Evolutionary conservation across 2,797 vertebrate species (phyloP).

Genomic region (Anableps anableps): DNA sequence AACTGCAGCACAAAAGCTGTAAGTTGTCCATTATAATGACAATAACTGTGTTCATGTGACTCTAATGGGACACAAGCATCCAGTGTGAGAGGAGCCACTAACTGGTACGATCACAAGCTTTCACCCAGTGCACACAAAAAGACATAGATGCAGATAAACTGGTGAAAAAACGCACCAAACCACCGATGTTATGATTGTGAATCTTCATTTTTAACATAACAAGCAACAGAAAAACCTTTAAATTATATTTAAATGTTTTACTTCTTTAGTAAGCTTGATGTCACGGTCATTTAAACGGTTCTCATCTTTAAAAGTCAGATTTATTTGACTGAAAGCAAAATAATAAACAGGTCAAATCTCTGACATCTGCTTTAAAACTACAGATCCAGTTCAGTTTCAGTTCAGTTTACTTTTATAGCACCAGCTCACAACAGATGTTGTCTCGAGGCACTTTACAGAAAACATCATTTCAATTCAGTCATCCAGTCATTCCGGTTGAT

Average conservation of each 20-base stretch:
- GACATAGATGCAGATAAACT: neutral
- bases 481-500: too few relatives aligned
- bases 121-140: neutral
- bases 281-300: neutral
- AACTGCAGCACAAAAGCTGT: constrained; percentile 13
- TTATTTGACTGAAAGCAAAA: neutral
- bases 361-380: neutral
- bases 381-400: neutral
- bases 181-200: neutral
- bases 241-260: neutral
- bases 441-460: too few relatives aligned
- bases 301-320: too few relatives aligned
- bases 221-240: neutral
- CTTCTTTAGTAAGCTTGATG: neutral
- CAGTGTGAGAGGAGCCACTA: neutral
- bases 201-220: neutral
- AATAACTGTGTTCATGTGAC: neutral
- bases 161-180: neutral
- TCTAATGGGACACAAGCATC: neutral
- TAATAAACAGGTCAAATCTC: neutral
- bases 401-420: too few relatives aligned
- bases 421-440: too few relatives aligned
- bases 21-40: constrained; percentile 1
- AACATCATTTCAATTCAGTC: too few relatives aligned
- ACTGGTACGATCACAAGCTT: too few relatives aligned